A percentile compares a stretch with the other conserved stretches of the same genome.
Evolutionary conservation across 2,113 vertebrate genomes (phyloP).

Genomic region (Austrofundulus limnaeus): DNA sequence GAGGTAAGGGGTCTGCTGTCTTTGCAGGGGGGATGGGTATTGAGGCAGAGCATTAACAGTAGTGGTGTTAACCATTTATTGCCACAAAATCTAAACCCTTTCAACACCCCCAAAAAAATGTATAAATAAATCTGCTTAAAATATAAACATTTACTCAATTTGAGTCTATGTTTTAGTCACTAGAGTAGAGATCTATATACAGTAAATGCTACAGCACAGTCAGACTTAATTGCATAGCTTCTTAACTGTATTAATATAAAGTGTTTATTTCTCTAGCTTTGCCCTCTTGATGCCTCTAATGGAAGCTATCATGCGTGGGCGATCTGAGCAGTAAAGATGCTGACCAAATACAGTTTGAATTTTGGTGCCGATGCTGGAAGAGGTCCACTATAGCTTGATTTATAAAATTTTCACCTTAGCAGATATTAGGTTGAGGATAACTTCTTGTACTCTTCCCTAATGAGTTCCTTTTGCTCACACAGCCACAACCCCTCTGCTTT

Average conservation of each 20-base stretch:
- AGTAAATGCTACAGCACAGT: no score
- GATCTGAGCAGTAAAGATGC: constrained; percentile 1
- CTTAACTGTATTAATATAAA: not conserved
- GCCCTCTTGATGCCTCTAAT: constrained; percentile 9
- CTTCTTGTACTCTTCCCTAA: constrained; percentile 25
- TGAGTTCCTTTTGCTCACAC: constrained; percentile 48
- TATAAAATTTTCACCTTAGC: constrained; percentile 63
- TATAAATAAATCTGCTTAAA: no score
- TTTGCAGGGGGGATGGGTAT: constrained; percentile 56
- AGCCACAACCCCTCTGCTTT: constrained; percentile 53
- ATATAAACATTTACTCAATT: not conserved
- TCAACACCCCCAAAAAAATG: no score
- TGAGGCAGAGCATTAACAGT: constrained; percentile 47
- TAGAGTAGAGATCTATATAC: no score
- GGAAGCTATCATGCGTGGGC: not conserved
- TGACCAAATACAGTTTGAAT: constrained; percentile 47
- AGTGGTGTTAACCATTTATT: constrained; percentile 43
- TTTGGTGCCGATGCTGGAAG: constrained; percentile 39
- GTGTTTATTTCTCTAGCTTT: constrained; percentile 14
- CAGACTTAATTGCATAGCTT: no score
- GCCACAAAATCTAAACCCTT: not conserved
- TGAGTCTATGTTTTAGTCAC: no score
- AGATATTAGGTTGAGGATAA: constrained; percentile 60
- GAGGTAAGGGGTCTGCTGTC: constrained; percentile 38
- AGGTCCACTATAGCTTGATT: constrained; percentile 40